Evolutionary conservation across 2,888 invertebrate species (phyloP).

Genomic region (Malacosoma neustria): DNA sequence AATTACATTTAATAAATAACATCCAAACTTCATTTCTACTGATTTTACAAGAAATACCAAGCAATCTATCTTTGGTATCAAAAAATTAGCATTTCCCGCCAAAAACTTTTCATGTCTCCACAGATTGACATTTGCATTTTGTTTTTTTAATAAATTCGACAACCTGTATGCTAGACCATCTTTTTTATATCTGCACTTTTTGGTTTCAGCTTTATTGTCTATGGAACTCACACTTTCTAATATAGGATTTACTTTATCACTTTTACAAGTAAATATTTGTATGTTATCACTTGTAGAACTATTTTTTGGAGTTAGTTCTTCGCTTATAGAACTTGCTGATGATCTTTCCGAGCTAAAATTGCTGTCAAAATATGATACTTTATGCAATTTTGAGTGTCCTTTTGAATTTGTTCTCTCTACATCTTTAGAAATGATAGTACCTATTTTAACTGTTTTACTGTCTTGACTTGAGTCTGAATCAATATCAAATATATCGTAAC

Average conservation of each 20-base stretch:
- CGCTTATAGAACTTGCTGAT: conserved; percentile 47
- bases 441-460: conserved; percentile 1
- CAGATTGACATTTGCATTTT: conserved; percentile 52
- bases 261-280: conserved; percentile 34
- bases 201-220: conserved; percentile 20
- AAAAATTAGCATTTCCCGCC: conserved; percentile 53
- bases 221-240: conserved; percentile 12
- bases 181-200: conserved; percentile 55
- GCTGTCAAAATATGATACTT: conserved; percentile 44
- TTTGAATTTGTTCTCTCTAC: conserved; percentile 21
- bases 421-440: conserved; percentile 6
- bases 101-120: conserved; percentile 73
- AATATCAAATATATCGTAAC: conserved; percentile 4
- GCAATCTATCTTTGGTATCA: conserved; percentile 45
- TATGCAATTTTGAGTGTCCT: conserved; percentile 7
- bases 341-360: conserved; percentile 42
- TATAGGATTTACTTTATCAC: conserved; percentile 19
- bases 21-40: conserved; percentile 40
- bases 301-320: conserved; percentile 34
- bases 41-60: conserved; percentile 36
- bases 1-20: conserved; percentile 34
- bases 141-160: conserved; percentile 54
- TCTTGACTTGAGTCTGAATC: conserved; percentile 3
- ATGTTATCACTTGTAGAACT: conserved; percentile 38
- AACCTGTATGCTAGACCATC: conserved; percentile 59